These are phyloP conservation scores for Rhorus exstirpatorius DNA, from an alignment of 2,888 invertebrate species.

Conservation along the genomic window DNA sequence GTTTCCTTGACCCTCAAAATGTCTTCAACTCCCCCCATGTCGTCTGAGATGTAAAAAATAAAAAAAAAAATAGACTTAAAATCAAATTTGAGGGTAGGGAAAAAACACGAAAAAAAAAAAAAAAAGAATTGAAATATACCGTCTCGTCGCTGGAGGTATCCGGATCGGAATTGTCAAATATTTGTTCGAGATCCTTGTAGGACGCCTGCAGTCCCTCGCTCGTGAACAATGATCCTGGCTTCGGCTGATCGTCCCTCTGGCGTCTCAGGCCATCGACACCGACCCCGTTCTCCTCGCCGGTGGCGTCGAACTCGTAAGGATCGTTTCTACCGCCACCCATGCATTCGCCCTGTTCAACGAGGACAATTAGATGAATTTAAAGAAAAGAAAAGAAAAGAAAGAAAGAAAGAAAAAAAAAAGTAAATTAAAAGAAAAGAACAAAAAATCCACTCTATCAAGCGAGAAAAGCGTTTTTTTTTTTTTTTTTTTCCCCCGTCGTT, in stretches of 20 bases:
- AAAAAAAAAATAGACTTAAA: background rate
- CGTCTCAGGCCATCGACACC: slow-evolving; percentile 87
- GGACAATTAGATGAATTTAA: slow-evolving; percentile 56
- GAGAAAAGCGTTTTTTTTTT: no score
- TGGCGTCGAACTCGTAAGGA: slow-evolving; percentile 92
- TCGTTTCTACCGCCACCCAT: slow-evolving; percentile 84
- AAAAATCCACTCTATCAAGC: background rate
- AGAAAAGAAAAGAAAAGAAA: slow-evolving; percentile 1
- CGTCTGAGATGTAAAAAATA: no score
- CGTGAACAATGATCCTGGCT: slow-evolving; percentile 92
- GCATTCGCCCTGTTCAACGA: slow-evolving; percentile 79
- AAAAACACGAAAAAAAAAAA: slow-evolving; percentile 49
- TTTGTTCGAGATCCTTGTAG: slow-evolving; percentile 96
- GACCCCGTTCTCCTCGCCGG: slow-evolving; percentile 87
- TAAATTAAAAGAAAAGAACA: slow-evolving; percentile 5
- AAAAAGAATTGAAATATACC: slow-evolving; percentile 85
- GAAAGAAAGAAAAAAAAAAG: slow-evolving; percentile 7
- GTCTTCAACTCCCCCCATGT: no score
- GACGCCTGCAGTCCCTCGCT: slow-evolving; percentile 96
- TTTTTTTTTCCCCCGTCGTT: no score
- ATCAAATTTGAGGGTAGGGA: background rate
- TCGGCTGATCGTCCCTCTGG: slow-evolving; percentile 85
- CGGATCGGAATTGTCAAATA: slow-evolving; percentile 95
- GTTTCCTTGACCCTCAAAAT: no score
- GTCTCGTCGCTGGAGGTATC: slow-evolving; percentile 96